Percentiles rank a stretch among this genome's conserved stretches.
Conservation (phyloP, 37 sponge, comb jelly and placozoan genomes). For the Beroe forskalii region DNA sequence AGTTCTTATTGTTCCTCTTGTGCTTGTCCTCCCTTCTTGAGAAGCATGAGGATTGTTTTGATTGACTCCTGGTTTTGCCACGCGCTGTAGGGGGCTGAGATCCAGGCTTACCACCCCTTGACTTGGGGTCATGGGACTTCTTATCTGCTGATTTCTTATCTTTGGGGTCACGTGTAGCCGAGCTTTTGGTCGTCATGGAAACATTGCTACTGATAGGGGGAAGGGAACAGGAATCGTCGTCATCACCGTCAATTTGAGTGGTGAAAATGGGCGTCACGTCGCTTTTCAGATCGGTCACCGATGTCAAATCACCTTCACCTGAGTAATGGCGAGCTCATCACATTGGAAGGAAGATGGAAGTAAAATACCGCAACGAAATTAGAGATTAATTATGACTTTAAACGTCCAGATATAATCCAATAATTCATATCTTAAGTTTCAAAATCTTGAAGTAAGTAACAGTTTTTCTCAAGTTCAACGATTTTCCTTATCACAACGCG, state of each 20-base stretch:
- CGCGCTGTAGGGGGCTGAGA: not conserved
- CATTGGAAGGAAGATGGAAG: no score
- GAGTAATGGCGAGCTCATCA: no score
- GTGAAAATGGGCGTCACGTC: constrained; percentile 45
- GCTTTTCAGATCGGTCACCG: constrained; percentile 8
- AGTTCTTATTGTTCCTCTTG: constrained; percentile 11
- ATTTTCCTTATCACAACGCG: no score
- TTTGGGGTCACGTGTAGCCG: not conserved
- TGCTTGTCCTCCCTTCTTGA: constrained; percentile 41
- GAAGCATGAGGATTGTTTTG: not conserved
- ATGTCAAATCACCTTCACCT: constrained; percentile 14
- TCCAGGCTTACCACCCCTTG: not conserved
- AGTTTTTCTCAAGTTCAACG: no score
- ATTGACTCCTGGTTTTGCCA: not conserved
- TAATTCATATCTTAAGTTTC: no score
- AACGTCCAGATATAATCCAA: no score
- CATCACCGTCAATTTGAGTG: constrained; percentile 1
- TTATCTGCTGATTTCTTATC: not conserved
- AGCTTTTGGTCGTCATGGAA: not conserved
- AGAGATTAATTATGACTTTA: no score
- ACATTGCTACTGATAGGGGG: not conserved
- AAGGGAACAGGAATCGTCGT: not conserved
- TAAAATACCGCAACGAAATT: no score
- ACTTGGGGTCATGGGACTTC: not conserved
- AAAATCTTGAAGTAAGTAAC: no score